Conservation (phyloP, 1,140 invertebrate species). For the Paramacrobiotus metropolitanus region DNA sequence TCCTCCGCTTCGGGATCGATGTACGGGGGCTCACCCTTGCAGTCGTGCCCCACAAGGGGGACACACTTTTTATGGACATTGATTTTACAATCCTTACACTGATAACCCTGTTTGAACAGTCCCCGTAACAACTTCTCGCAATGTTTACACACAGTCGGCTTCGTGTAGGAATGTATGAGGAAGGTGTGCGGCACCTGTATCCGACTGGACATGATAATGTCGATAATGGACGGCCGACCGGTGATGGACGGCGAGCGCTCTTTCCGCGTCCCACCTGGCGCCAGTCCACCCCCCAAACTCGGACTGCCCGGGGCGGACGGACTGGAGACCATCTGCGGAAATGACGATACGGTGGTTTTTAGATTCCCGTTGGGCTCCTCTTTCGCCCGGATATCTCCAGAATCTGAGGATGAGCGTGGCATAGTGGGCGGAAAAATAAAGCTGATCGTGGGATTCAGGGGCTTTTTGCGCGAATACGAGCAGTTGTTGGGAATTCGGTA, state of each 20-base stretch:
- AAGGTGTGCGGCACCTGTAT: slow-evolving; percentile 71
- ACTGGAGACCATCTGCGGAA: neutral
- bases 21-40: slow-evolving; percentile 49
- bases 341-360: neutral
- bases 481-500: slow-evolving; percentile 97
- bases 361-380: neutral
- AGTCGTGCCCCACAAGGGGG: slow-evolving; percentile 79
- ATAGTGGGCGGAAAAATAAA: slow-evolving; percentile 1
- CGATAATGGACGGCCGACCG: neutral
- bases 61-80: slow-evolving; percentile 94
- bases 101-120: slow-evolving; percentile 82
- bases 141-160: slow-evolving; percentile 79
- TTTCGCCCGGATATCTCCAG: neutral
- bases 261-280: neutral
- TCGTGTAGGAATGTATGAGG: slow-evolving; percentile 51
- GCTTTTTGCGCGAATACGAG: slow-evolving; percentile 21
- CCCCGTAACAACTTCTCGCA: slow-evolving; percentile 87
- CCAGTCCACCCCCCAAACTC: too few species aligned
- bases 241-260: neutral
- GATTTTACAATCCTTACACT: slow-evolving; percentile 94
- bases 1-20: slow-evolving; percentile 8
- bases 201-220: slow-evolving; percentile 28
- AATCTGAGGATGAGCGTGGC: neutral
- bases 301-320: too few species aligned
- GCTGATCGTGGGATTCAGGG: neutral